Conservation (phyloP, 2,113 vertebrate genomes). For the Plectropomus leopardus region DNA sequence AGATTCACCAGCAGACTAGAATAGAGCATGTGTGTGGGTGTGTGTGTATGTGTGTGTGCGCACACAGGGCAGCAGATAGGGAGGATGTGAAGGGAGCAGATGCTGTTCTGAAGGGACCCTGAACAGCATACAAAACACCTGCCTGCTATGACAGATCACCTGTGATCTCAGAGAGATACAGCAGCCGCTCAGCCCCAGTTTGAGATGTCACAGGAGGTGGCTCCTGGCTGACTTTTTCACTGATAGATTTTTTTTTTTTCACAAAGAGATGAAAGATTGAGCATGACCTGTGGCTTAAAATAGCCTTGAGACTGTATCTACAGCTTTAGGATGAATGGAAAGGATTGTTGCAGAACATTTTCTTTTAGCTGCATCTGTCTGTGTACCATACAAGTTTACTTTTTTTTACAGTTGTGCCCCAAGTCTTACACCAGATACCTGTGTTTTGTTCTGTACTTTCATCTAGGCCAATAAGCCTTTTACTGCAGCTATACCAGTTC, state of each 20-base stretch:
- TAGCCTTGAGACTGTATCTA: slow-evolving; percentile 44
- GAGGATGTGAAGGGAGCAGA: slow-evolving; percentile 59
- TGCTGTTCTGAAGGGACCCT: slow-evolving; percentile 63
- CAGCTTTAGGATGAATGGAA: slow-evolving; percentile 46
- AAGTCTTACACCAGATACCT: too few species aligned
- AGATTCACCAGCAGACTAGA: slow-evolving; percentile 48
- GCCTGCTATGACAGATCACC: slow-evolving; percentile 81
- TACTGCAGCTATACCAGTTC: too few species aligned
- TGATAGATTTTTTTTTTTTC: slow-evolving; percentile 60
- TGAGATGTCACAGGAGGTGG: slow-evolving; percentile 77
- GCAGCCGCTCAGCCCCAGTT: slow-evolving; percentile 74
- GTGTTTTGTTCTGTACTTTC: not conserved
- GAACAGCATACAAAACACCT: slow-evolving; percentile 80
- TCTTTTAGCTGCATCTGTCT: not conserved
- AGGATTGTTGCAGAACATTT: slow-evolving; percentile 9
- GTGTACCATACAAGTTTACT: not conserved
- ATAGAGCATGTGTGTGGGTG: not conserved
- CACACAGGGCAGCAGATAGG: slow-evolving; percentile 14
- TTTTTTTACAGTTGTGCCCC: not conserved
- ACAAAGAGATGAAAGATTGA: slow-evolving; percentile 70
- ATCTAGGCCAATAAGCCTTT: not conserved
- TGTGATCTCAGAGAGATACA: slow-evolving; percentile 74
- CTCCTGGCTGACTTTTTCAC: slow-evolving; percentile 55
- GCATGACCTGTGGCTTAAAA: slow-evolving; percentile 57
- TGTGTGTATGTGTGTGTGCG: not conserved